A percentile compares a stretch with the other conserved stretches of the same genome.
These are phyloP conservation scores for Drosophila hydei DNA, from an alignment of 1,140 invertebrate species.

Conservation along the genomic window DNA sequence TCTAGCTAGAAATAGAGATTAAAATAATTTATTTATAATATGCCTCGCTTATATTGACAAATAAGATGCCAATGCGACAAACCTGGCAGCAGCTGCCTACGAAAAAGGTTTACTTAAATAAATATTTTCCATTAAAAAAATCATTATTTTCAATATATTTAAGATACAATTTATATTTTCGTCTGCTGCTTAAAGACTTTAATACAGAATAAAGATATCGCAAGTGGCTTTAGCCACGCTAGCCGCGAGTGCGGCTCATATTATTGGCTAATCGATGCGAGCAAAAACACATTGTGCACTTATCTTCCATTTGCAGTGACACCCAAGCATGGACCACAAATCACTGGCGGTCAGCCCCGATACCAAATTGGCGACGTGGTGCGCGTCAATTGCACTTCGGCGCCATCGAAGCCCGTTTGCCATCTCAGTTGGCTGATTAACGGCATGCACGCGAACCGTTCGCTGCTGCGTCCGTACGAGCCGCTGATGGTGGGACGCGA, in stretches of 20 bases:
- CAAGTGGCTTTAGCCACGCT: too few species aligned
- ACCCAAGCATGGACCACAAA: conserved; percentile 91
- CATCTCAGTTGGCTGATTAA: conserved; percentile 95
- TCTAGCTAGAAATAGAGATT: too few species aligned
- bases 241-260: neutral
- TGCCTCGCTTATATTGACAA: too few species aligned
- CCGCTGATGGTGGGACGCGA: conserved; percentile 76
- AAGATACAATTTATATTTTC: too few species aligned
- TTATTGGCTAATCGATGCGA: conserved; percentile 36
- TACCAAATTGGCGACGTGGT: conserved; percentile 94
- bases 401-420: conserved; percentile 91
- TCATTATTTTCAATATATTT: too few species aligned
- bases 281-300: conserved; percentile 15
- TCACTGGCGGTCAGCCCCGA: conserved; percentile 90
- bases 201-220: too few species aligned
- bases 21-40: too few species aligned
- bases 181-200: too few species aligned
- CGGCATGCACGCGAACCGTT: conserved; percentile 89
- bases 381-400: conserved; percentile 92
- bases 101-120: too few species aligned
- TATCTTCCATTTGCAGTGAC: conserved; percentile 86
- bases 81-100: too few species aligned
- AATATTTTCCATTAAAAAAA: too few species aligned
- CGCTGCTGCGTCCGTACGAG: conserved; percentile 79
- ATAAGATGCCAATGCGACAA: too few species aligned